Base-by-base conservation (phyloP, 2,797 vertebrate genomes). In the Danio kyathit region DNA sequence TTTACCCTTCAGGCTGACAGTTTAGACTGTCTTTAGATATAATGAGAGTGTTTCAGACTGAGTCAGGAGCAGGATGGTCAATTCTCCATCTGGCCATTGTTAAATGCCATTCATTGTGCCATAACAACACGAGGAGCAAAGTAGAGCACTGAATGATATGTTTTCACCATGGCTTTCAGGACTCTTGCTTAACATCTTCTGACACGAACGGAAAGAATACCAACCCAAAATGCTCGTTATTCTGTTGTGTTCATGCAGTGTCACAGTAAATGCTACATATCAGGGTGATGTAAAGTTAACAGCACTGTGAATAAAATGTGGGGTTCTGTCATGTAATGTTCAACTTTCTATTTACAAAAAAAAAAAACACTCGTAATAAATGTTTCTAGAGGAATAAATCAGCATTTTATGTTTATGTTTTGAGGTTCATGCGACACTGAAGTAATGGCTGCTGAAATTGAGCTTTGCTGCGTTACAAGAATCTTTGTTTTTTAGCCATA, bases 11-110 rank as follows among this genome's bases (percentile, higher is more conserved):
- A 44, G 48, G 40, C 49, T 79, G 71, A 63, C 71, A 83, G 54
- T 48, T 77, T 63, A 54, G 66, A 61, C 74, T 69, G 38, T 61
- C 56, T 54, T 52, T 76, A 63, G 40, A 14, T 56, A 61, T 76
- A 82, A 82, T 76, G 80, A 76, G 66, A 61, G 73, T 70, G 73
- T 63, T 67, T 54, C 61, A 51, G 70, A 9, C 43, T 1, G 76
- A 79, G 56, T 57, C 56, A 61, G 38, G 52, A 67, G 57, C 51
- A 63, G 52, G 60, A 56, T 57, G 52, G 63, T 54, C 64, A 71
- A 49, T 74, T 51, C 44, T 74, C 46, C 41, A 60, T 52, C 19
- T 70, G 71, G 29, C 76, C 10, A 61, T 67, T 54, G 54, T 64
- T 72, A 66, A 74, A 72, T 59, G 76, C 19, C 75, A 79, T 66